Evolutionary conservation across 2,797 vertebrate genomes (phyloP).

Genomic region (Calcarius lapponicus): DNA sequence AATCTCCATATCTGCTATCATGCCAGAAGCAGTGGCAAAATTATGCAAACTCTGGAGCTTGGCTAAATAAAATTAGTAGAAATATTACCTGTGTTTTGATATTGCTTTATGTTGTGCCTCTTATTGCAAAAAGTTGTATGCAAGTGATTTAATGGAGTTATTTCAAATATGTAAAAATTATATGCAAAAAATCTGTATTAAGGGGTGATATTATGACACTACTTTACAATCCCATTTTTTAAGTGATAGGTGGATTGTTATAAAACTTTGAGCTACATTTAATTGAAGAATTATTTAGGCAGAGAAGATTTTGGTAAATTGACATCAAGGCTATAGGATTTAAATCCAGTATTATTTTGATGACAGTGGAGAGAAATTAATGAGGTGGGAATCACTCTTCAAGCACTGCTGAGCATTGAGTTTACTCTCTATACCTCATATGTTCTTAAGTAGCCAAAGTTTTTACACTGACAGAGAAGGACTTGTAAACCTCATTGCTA

Average conservation of each 20-base stretch:
- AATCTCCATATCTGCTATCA: background rate
- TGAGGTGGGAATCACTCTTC: background rate
- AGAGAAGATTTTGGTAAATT: background rate
- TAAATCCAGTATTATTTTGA: background rate
- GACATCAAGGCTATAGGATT: background rate
- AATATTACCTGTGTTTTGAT: background rate
- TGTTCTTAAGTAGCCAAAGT: background rate
- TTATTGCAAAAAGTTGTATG: conserved; percentile 18
- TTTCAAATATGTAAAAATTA: background rate
- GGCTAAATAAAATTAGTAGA: background rate
- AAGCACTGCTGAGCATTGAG: background rate
- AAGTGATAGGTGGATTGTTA: background rate
- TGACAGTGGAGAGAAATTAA: background rate
- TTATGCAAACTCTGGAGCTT: background rate
- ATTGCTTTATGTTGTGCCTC: conserved; percentile 21
- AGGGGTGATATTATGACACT: background rate
- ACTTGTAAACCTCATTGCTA: background rate
- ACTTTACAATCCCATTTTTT: background rate
- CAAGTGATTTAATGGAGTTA: background rate
- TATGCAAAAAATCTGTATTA: background rate
- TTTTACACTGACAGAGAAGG: background rate
- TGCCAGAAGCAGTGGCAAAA: background rate
- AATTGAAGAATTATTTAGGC: background rate
- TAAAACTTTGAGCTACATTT: background rate
- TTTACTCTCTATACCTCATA: background rate